Percentiles rank a stretch among this genome's conserved stretches.
Conservation (phyloP, 2,888 invertebrate genomes). For the Aporophyla nigra region DNA sequence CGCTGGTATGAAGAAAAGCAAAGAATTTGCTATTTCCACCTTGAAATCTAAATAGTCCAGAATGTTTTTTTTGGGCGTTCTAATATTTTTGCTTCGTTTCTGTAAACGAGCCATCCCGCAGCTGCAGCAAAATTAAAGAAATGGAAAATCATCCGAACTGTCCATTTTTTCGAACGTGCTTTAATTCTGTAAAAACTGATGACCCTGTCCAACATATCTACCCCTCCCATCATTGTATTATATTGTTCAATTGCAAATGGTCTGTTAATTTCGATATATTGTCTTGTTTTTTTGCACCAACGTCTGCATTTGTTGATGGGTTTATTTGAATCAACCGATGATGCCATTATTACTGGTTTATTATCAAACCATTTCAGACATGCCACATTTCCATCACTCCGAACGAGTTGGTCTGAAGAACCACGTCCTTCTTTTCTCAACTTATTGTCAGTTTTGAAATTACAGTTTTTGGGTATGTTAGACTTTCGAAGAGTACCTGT, state of each 20-base stretch:
- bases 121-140: slow-evolving; percentile 4
- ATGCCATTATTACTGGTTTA: slow-evolving; percentile 31
- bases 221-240: slow-evolving; percentile 1
- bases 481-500: slow-evolving; percentile 6
- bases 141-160: slow-evolving; percentile 3
- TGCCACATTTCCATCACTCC: slow-evolving; percentile 15
- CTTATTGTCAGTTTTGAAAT: background rate
- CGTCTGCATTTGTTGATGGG: slow-evolving; percentile 13
- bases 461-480: background rate
- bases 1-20: slow-evolving; percentile 1
- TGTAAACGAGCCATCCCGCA: slow-evolving; percentile 10
- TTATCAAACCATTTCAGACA: slow-evolving; percentile 23
- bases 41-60: slow-evolving; percentile 1
- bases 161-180: slow-evolving; percentile 17
- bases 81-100: background rate
- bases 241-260: slow-evolving; percentile 13
- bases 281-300: slow-evolving; percentile 19
- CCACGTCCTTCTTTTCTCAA: slow-evolving; percentile 13
- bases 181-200: slow-evolving; percentile 9
- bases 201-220: slow-evolving; percentile 11
- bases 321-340: slow-evolving; percentile 10
- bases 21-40: background rate
- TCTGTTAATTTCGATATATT: slow-evolving; percentile 15
- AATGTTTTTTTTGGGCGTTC: slow-evolving; percentile 2
- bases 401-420: slow-evolving; percentile 13